Evolutionary conservation across 2,113 vertebrate species (phyloP).

Genomic region (Corapipo altera): DNA sequence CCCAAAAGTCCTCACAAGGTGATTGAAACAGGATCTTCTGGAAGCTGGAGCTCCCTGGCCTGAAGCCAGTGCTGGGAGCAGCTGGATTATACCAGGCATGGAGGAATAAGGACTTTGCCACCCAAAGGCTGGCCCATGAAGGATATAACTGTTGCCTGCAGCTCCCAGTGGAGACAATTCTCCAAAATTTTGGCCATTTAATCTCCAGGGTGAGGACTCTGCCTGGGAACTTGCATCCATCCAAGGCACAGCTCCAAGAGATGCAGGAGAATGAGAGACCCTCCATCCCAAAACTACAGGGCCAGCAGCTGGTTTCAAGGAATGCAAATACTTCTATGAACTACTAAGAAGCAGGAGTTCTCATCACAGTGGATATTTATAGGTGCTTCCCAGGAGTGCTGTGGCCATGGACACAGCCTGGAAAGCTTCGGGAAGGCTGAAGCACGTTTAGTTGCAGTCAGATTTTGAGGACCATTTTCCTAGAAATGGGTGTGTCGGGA

Average conservation of each 20-base stretch:
- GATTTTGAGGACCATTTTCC: neutral
- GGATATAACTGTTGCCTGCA: fast-evolving
- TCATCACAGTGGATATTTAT: neutral
- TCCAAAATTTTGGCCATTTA: neutral
- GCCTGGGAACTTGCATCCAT: neutral
- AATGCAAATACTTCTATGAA: neutral
- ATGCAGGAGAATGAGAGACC: neutral
- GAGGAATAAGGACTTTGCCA: neutral
- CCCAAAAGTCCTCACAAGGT: neutral
- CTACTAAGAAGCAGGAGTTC: neutral
- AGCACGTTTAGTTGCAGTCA: neutral
- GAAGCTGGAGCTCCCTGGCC: neutral
- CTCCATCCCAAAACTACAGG: neutral
- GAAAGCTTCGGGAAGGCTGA: neutral
- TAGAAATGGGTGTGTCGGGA: neutral
- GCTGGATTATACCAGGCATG: fast-evolving
- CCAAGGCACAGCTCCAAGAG: neutral
- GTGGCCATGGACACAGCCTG: neutral
- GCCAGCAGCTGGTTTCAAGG: neutral
- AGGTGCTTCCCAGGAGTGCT: neutral
- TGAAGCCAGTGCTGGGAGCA: neutral
- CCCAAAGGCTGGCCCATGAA: neutral
- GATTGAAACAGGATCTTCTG: neutral
- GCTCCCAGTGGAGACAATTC: neutral
- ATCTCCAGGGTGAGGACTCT: neutral